Evolutionary conservation across 2,797 vertebrate species (phyloP).

Genomic region (Petrocephalus schoutedeni): DNA sequence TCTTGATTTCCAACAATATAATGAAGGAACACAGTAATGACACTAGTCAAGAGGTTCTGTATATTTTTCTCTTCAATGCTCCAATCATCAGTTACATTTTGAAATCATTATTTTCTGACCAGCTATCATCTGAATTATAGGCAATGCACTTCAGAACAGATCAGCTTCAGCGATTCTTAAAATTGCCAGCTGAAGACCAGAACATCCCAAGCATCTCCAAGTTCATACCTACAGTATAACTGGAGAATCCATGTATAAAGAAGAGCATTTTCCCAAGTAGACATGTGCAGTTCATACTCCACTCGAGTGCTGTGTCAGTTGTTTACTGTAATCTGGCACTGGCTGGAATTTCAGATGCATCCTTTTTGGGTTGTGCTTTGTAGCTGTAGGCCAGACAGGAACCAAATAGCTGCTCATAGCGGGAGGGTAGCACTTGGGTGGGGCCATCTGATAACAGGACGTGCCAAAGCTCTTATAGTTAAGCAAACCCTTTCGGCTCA

Average conservation of each 20-base stretch:
- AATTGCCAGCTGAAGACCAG: background rate
- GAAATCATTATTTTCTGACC: background rate
- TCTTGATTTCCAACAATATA: background rate
- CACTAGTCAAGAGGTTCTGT: background rate
- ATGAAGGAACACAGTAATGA: background rate
- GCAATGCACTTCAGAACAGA: background rate
- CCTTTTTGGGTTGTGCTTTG: background rate
- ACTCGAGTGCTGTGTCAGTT: background rate
- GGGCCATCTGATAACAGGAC: constrained; percentile 1
- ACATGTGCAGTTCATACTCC: background rate
- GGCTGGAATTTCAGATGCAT: background rate
- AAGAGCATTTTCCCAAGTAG: background rate
- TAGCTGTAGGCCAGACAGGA: background rate
- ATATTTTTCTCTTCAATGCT: background rate
- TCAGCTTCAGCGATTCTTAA: background rate
- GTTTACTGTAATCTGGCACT: background rate
- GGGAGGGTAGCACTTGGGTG: background rate
- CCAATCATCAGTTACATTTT: background rate
- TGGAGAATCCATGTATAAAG: background rate
- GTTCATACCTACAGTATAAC: background rate
- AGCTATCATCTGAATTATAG: background rate
- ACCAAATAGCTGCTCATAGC: background rate
- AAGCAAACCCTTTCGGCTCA: background rate
- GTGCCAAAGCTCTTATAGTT: background rate
- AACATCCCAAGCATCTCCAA: background rate